These are phyloP conservation scores for Hydrolagus colliei DNA, from an alignment of 2,797 vertebrate species.

Conservation along the genomic window DNA sequence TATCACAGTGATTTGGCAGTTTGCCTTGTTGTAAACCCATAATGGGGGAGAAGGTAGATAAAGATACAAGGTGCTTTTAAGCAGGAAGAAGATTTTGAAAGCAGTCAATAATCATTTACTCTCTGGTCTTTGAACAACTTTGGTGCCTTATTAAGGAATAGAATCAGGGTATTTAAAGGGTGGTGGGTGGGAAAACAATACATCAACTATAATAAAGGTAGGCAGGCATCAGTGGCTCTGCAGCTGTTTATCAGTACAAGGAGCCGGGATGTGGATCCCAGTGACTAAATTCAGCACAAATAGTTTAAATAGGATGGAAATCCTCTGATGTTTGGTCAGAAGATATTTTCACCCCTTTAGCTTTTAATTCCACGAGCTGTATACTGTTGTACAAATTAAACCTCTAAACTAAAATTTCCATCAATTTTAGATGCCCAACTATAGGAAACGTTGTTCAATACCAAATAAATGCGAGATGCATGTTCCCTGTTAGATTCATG, in stretches of 20 bases:
- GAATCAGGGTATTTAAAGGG: background rate
- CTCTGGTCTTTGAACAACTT: background rate
- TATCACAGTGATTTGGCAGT: no score
- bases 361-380: background rate
- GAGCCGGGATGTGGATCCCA: background rate
- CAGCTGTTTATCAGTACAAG: background rate
- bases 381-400: background rate
- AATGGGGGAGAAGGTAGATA: no score
- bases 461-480: background rate
- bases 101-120: background rate
- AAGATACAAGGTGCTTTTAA: no score
- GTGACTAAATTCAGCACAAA: background rate
- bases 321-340: background rate
- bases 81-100: no score
- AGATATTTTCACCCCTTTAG: background rate
- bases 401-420: background rate
- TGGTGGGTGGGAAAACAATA: background rate
- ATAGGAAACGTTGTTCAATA: background rate
- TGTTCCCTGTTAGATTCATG: no score
- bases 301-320: background rate
- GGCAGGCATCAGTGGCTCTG: background rate
- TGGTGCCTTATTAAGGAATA: no score
- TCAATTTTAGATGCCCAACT: background rate
- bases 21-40: no score
- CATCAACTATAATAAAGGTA: no score